These are phyloP conservation scores for Pipistrellus pygmaeus DNA, from an alignment of 2,797 vertebrate genomes.

Conservation along the genomic window DNA sequence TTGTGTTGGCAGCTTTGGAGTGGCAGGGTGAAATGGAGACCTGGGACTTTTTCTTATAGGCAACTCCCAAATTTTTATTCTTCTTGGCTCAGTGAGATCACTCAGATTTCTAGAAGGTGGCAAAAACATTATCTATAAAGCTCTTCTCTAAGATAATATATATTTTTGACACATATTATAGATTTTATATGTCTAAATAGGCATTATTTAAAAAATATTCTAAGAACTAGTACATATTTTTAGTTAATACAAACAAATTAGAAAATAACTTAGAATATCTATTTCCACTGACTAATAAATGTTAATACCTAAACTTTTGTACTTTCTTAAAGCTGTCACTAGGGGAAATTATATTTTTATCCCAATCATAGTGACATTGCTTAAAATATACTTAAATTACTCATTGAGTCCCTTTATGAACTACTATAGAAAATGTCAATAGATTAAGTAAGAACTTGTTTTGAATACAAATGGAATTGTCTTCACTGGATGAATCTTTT, in stretches of 20 bases:
- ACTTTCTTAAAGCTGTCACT: background rate
- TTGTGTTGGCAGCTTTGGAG: background rate
- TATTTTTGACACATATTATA: background rate
- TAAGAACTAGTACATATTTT: background rate
- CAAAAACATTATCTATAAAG: background rate
- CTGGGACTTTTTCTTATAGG: background rate
- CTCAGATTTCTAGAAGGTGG: background rate
- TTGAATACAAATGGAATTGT: slow-evolving; percentile 25
- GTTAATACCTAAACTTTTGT: slow-evolving; percentile 1
- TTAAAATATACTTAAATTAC: slow-evolving; percentile 44
- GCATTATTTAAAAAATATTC: background rate
- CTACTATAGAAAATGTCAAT: background rate
- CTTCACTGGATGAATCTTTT: background rate
- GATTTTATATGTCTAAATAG: background rate
- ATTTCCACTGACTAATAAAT: background rate
- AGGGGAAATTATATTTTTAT: slow-evolving; percentile 24
- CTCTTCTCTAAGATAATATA: background rate
- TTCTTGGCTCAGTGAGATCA: background rate
- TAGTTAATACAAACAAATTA: background rate
- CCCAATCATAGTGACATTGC: background rate
- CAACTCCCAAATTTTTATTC: background rate
- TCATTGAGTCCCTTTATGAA: slow-evolving; percentile 36
- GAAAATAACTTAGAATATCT: background rate
- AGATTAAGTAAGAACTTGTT: slow-evolving; percentile 31
- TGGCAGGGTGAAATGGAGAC: background rate